Evolutionary conservation across 92 coral and sea anemone genomes (phyloP).

Genomic region (Epizoanthus ramosus): DNA sequence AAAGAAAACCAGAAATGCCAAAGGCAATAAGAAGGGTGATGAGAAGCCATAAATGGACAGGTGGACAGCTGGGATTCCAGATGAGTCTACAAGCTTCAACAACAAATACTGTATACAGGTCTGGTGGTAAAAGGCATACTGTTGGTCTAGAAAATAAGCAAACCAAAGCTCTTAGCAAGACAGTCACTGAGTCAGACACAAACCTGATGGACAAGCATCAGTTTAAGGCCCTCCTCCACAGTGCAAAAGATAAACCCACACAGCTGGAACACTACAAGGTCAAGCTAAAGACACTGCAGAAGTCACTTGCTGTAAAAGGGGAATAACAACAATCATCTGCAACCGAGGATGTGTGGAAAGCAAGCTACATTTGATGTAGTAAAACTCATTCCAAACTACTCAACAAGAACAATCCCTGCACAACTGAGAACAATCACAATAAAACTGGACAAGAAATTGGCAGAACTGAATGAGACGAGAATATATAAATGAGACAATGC

Average conservation of each 20-base stretch:
- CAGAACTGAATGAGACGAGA: slow-evolving; percentile 2
- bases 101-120: slow-evolving; percentile 56
- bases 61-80: background rate
- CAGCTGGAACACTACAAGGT: background rate
- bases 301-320: background rate
- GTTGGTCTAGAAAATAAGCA: slow-evolving; percentile 46
- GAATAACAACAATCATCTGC: slow-evolving; percentile 44
- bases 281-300: too few species aligned
- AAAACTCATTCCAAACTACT: slow-evolving; percentile 37
- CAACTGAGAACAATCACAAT: slow-evolving; percentile 47
- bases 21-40: too few species aligned
- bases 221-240: too few species aligned
- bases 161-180: slow-evolving; percentile 9
- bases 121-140: slow-evolving; percentile 29
- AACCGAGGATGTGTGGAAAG: slow-evolving; percentile 48
- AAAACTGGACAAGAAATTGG: background rate
- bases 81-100: slow-evolving; percentile 60
- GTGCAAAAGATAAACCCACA: too few species aligned
- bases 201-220: too few species aligned
- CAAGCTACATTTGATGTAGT: slow-evolving; percentile 30
- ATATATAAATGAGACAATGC: background rate
- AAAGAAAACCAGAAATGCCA: too few species aligned
- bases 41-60: too few species aligned
- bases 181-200: too few species aligned
- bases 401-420: slow-evolving; percentile 38